phyloP scores from a whole-genome alignment of 2,113 vertebrate genomes.

The Regulus satrapa region DNA sequence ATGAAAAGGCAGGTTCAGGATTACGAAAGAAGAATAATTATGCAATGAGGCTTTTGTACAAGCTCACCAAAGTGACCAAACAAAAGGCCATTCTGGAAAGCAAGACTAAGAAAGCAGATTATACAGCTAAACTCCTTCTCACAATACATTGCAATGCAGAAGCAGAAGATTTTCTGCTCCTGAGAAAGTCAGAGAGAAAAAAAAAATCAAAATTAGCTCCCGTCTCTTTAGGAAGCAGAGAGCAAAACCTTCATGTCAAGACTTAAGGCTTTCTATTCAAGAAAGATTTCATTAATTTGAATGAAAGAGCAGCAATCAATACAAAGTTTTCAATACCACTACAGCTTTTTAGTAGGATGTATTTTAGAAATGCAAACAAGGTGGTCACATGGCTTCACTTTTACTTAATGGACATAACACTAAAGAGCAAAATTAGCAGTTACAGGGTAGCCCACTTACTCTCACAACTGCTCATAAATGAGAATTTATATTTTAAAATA shows the following conservation, averaged over 20 bases:
- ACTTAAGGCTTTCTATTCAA: neutral
- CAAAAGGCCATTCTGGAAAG: neutral
- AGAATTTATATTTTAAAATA: neutral
- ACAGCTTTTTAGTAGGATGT: neutral
- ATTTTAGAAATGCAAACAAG: neutral
- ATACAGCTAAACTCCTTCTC: neutral
- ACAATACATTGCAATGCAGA: fast-evolving
- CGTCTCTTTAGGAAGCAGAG: neutral
- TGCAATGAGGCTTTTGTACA: neutral
- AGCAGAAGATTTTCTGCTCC: neutral
- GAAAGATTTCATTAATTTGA: neutral
- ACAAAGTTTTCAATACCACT: neutral
- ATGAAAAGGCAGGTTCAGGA: neutral
- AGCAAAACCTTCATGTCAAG: neutral
- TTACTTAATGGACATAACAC: neutral
- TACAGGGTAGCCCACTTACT: neutral
- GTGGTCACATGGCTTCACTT: neutral
- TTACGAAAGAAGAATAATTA: constrained; percentile 23
- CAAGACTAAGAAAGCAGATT: neutral
- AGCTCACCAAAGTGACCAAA: neutral
- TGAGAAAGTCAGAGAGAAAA: neutral
- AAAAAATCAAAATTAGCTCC: neutral
- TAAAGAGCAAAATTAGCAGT: neutral
- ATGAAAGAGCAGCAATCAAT: neutral
- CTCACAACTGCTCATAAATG: neutral